Conservation (phyloP, 2,888 invertebrate species). For the Xestia c-nigrum region DNA sequence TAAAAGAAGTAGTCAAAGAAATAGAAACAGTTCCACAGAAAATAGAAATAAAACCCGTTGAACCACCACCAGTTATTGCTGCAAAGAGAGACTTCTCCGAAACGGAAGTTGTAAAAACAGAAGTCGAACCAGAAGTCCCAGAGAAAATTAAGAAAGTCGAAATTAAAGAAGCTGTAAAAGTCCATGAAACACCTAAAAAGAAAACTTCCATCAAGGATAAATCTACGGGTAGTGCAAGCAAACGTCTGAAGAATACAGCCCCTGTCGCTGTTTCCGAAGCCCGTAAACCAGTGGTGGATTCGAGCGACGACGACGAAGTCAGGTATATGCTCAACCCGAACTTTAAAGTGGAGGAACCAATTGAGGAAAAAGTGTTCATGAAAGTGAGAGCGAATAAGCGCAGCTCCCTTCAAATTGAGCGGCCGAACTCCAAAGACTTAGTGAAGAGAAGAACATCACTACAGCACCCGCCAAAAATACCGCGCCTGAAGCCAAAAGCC, state of each 20-base stretch:
- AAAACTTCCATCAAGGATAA: conserved; percentile 75
- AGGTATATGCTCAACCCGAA: conserved; percentile 87
- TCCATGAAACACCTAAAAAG: conserved; percentile 76
- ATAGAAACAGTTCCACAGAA: conserved; percentile 39
- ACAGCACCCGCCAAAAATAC: conserved; percentile 84
- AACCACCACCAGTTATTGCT: conserved; percentile 57
- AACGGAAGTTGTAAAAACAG: conserved; percentile 50
- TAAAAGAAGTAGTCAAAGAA: conserved; percentile 39
- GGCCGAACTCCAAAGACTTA: conserved; percentile 84
- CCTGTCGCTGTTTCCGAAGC: conserved; percentile 63
- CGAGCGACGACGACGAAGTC: conserved; percentile 85
- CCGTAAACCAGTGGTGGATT: conserved; percentile 69
- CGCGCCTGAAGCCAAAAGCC: conserved; percentile 80
- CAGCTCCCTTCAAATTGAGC: conserved; percentile 84
- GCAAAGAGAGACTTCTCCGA: conserved; percentile 59
- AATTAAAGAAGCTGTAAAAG: conserved; percentile 64
- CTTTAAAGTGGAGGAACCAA: conserved; percentile 75
- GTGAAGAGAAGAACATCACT: conserved; percentile 82
- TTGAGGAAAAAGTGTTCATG: conserved; percentile 80
- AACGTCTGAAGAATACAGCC: conserved; percentile 74
- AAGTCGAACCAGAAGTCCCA: conserved; percentile 58
- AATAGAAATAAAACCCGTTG: conserved; percentile 48
- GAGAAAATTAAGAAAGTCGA: conserved; percentile 71
- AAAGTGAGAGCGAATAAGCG: conserved; percentile 84
- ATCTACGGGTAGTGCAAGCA: conserved; percentile 71